These are phyloP conservation scores for Callithrix jacchus DNA, from an alignment of 2,113 vertebrate species.

Conservation along the genomic window DNA sequence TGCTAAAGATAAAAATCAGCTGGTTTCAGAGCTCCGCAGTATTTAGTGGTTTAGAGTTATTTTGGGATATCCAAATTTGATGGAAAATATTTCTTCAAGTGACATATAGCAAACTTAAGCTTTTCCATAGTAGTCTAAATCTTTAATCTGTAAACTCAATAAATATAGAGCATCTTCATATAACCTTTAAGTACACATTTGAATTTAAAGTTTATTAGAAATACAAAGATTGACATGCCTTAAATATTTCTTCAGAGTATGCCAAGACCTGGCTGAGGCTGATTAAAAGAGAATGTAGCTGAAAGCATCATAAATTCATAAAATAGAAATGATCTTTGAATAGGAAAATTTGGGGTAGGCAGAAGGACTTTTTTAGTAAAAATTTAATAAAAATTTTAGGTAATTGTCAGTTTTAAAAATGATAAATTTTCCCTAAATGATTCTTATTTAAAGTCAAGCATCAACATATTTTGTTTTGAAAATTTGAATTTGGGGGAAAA, in stretches of 20 bases:
- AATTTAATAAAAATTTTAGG: conserved; percentile 16
- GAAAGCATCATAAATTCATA: conserved; percentile 36
- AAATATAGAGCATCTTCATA: neutral
- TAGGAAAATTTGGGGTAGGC: conserved; percentile 34
- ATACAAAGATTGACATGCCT: neutral
- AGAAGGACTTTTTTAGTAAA: conserved; percentile 22
- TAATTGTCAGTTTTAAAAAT: conserved; percentile 50
- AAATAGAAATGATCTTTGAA: conserved; percentile 47
- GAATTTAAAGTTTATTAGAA: conserved; percentile 42
- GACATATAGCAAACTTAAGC: neutral
- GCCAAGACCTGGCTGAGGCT: conserved; percentile 17
- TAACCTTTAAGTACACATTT: neutral
- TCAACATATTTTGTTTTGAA: conserved; percentile 18
- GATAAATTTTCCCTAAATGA: neutral
- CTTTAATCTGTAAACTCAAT: neutral
- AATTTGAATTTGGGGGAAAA: neutral
- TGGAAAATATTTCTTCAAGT: conserved; percentile 16
- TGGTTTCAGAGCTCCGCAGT: neutral
- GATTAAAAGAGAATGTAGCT: conserved; percentile 1
- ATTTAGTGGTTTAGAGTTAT: neutral
- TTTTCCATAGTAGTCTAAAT: neutral
- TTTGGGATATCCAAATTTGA: neutral
- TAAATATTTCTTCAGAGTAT: conserved; percentile 36
- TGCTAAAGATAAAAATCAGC: neutral
- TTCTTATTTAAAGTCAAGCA: conserved; percentile 44